phyloP scores from a whole-genome alignment of 2,113 vertebrate species.

The Nibea albiflora region DNA sequence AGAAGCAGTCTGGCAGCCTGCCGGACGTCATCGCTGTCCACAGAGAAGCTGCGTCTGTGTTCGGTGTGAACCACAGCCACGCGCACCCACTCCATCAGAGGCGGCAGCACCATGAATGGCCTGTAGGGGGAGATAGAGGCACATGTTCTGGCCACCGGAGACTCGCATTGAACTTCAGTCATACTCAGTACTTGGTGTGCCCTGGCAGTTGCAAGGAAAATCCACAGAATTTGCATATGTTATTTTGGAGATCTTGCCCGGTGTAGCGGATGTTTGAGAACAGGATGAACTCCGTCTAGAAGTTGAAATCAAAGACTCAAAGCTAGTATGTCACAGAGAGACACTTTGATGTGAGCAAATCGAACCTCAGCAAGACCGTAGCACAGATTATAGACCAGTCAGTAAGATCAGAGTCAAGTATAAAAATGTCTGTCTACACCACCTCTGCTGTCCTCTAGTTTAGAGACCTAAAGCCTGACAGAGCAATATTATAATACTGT shows the following conservation, averaged over 20 bases:
- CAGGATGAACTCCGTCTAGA: slow-evolving; percentile 32
- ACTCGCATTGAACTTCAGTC: slow-evolving; percentile 19
- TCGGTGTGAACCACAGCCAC: slow-evolving; percentile 94
- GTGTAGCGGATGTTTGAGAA: slow-evolving; percentile 34
- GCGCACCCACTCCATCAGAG: slow-evolving; percentile 98
- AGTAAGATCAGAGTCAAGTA: background rate
- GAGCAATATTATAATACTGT: background rate
- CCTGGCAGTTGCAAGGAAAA: slow-evolving; percentile 39
- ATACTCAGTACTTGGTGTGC: background rate
- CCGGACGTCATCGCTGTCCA: slow-evolving; percentile 98
- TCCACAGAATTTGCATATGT: slow-evolving; percentile 52
- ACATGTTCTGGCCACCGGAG: slow-evolving; percentile 21
- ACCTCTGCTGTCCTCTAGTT: background rate
- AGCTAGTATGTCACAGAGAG: background rate
- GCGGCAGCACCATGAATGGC: slow-evolving; percentile 96
- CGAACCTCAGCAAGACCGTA: background rate
- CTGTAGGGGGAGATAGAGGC: slow-evolving; percentile 84
- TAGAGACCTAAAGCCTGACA: background rate
- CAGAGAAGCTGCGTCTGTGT: slow-evolving; percentile 95
- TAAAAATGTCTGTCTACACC: background rate
- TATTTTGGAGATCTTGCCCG: slow-evolving; percentile 27
- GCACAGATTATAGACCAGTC: background rate
- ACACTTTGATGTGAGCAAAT: slow-evolving; percentile 22
- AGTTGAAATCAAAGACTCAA: slow-evolving; percentile 20
- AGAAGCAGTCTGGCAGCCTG: slow-evolving; percentile 95